Evolutionary conservation across 2,888 invertebrate genomes (phyloP).

Genomic region (Octodonta nipae): DNA sequence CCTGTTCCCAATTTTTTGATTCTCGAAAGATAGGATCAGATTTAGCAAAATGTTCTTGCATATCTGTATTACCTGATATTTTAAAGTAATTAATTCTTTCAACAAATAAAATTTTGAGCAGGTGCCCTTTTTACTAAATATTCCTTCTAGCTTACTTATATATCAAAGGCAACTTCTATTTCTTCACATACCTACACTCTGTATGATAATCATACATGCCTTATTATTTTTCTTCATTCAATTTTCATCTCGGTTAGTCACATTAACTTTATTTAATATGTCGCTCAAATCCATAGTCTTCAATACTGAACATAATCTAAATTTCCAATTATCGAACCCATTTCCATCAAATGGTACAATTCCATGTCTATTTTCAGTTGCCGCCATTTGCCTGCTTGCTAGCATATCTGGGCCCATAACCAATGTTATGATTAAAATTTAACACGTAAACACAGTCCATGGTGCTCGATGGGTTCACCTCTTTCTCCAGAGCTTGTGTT

Average conservation of each 20-base stretch:
- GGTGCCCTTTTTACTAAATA: slow-evolving; percentile 10
- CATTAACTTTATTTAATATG: slow-evolving; percentile 6
- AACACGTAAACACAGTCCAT: too few species aligned
- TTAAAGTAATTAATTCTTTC: slow-evolving; percentile 7
- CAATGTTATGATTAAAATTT: too few species aligned
- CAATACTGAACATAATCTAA: slow-evolving; percentile 8
- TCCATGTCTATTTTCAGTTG: slow-evolving; percentile 4
- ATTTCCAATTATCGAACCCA: slow-evolving; percentile 13
- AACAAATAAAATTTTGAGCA: slow-evolving; percentile 7
- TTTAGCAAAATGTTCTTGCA: slow-evolving; percentile 12
- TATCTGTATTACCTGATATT: too few species aligned
- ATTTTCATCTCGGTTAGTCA: slow-evolving; percentile 4
- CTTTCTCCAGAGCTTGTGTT: too few species aligned
- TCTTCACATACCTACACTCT: slow-evolving; percentile 12
- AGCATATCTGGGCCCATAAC: too few species aligned
- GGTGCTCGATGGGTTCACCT: too few species aligned
- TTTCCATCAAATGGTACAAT: slow-evolving; percentile 11
- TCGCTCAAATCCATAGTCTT: slow-evolving; percentile 7
- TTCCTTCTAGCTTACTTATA: slow-evolving; percentile 11
- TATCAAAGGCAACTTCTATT: slow-evolving; percentile 10
- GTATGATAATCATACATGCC: slow-evolving; percentile 9
- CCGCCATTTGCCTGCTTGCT: too few species aligned
- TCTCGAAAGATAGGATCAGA: slow-evolving; percentile 12
- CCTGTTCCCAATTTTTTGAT: slow-evolving; percentile 9
- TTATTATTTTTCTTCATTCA: slow-evolving; percentile 11